Conservation (phyloP, 2,113 vertebrate genomes). For the Scalopus aquaticus region DNA sequence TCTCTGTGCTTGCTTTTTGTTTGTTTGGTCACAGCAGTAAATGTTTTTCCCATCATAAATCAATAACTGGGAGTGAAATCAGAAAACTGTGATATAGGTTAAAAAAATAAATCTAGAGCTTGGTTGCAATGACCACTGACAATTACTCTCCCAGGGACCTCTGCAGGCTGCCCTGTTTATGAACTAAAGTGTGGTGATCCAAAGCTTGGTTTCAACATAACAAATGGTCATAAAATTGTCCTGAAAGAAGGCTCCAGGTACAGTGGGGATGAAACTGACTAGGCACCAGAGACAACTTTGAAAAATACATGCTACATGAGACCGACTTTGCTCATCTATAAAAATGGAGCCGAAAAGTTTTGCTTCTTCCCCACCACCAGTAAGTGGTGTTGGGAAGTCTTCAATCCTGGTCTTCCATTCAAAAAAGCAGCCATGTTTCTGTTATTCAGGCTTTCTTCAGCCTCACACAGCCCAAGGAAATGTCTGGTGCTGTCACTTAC, state of each 20-base stretch:
- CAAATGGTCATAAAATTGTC: not conserved
- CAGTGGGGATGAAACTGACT: not conserved
- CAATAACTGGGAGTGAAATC: not conserved
- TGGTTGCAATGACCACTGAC: not conserved
- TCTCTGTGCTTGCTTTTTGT: not conserved
- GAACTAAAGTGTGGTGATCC: not conserved
- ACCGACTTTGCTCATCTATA: not conserved
- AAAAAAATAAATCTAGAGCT: conserved; percentile 38
- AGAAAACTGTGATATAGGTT: not conserved
- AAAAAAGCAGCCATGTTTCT: not conserved
- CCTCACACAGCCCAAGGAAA: not conserved
- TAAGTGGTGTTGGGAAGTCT: not conserved
- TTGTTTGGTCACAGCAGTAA: not conserved
- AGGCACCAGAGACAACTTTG: not conserved
- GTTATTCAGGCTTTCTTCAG: not conserved
- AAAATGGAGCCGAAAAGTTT: not conserved
- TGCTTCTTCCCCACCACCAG: not conserved
- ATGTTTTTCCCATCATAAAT: not conserved
- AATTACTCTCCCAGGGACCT: not conserved
- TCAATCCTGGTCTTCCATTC: not conserved
- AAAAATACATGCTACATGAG: not conserved
- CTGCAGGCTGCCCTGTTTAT: not conserved
- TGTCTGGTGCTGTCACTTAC: not conserved
- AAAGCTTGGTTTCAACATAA: not conserved
- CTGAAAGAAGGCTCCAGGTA: not conserved